Evolutionary conservation across 2,797 vertebrate species (phyloP).

Genomic region (Notolepis coatsorum): DNA sequence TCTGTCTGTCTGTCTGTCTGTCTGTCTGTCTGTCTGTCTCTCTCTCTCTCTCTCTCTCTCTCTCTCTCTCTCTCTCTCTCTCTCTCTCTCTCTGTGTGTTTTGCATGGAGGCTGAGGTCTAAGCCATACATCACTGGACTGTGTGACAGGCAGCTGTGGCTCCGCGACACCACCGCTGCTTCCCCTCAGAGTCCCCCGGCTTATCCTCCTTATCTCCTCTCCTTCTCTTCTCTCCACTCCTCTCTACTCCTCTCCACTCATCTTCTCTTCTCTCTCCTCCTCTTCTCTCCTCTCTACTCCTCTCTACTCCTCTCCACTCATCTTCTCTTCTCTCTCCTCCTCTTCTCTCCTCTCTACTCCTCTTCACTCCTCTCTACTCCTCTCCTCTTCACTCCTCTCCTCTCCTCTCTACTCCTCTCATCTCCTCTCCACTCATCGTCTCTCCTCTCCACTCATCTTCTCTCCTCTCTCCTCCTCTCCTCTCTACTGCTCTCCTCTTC

Average conservation of each 20-base stretch:
- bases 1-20: not conserved
- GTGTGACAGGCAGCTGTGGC: constrained; percentile 27
- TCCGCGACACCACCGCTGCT: not conserved
- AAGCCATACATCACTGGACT: constrained; percentile 7
- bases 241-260: no score
- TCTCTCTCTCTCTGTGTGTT: not conserved
- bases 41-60: no score
- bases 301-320: not conserved
- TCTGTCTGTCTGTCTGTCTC: not conserved
- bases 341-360: no score
- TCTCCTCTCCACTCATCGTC: no score
- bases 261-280: no score
- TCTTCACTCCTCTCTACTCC: not conserved
- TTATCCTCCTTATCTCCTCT: not conserved
- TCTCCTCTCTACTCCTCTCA: not conserved
- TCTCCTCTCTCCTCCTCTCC: no score
- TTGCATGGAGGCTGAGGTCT: constrained; percentile 23
- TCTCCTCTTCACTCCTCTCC: not conserved
- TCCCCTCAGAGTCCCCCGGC: not conserved
- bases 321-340: no score
- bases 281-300: not conserved
- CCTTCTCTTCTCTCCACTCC: not conserved
- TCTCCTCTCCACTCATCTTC: no score
- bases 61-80: no score
- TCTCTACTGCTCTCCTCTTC: no score